Base-by-base conservation (phyloP, 2,113 vertebrate species). In the Rattus rattus region DNA sequence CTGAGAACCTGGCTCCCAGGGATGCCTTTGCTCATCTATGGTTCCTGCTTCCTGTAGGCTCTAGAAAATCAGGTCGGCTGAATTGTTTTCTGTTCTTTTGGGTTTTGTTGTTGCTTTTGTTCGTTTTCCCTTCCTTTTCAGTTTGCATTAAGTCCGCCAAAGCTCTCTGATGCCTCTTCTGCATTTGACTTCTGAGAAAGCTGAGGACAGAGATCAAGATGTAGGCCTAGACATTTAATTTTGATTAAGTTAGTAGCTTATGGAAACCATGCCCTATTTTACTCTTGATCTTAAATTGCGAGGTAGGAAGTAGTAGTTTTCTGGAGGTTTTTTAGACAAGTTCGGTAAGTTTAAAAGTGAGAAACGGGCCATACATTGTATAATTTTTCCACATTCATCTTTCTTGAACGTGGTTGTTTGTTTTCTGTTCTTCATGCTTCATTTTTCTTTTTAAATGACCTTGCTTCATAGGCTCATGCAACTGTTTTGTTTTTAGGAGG, bases 401-500 rank as follows among this genome's bases (percentile, higher is more conserved):
- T 84, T 94, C 43, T 91, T 88, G 65, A 96, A 89, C 26, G 65
- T 47, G 43, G 39, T 92, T 16, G 9, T 86, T 89, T 96, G 65
- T 19, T 72, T 89, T 85, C 87, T 94, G 49, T 61, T 49, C 39
- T 90, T 22, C 54, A 73, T 43, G 14, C 47, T 49, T 93, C 12
- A 76, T 77, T 90, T 85, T 96, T 97, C 92, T 95, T 72, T 69
- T 83, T 73, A 16, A 49, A 52, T 83, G 96, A 59, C 80, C 97
- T 98, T 97, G 90, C 95, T 97, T 94, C 69, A 69, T 90, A 96
- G 52, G 94, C 83, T 98, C 49, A 92, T 80, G 88, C 92, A 72
- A 91, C 54, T 86, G 92, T 79, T 63, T 96, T 98, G 91, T 92
- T 99, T 98, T 96, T 98, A 99, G 99, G 99, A 99, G 97, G 99